Base-by-base conservation (phyloP, 2,113 vertebrate genomes). In the Lepus europaeus region DNA sequence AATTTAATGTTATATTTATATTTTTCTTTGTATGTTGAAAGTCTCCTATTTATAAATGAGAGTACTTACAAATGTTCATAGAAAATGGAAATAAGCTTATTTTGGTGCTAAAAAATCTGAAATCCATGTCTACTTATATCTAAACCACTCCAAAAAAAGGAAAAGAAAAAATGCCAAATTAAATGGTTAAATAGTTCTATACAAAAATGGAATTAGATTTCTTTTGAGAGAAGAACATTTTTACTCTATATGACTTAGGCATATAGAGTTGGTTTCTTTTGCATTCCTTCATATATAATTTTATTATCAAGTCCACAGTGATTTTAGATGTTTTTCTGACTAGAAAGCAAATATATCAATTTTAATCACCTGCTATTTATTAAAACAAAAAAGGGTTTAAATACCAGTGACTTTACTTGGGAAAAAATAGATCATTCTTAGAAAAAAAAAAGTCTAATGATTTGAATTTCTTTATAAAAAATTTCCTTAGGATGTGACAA, bases 341-440 rank as follows among this genome's bases (percentile, higher is more conserved):
- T 25, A 91, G 82, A 92, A 93, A 89, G 33, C 81, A 94, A 11
- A 95, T 10, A 1, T 80, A 97, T 89, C 77, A 92, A 92, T 93
- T 29, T 81, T 20, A 94, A 87, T 83, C 12, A 91, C 6, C 9
- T 49, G 84, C 7, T 88, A 59, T 96, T 95, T 8, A 82, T 82
- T 96, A 81, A 81, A 90, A 73, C 79, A 90, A 92, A 0, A 63
- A 51, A 90, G 5, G 27, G 25, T 77, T 94, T 96, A 96, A 96
- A 83, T 82, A 82, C 7, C 51, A 91, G 59, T 2, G 91, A 64
- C 25, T 39, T 89, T 56, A 73, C 20, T 72, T 78, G 16, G 68
- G 9, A 72, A 87, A 59, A 94, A 94, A 19, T 6, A 90, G 17
- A 23, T 5, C 33, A 59, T 22, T 66, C 91, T 89, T 78, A 56